Conservation (phyloP, 2,888 invertebrate species). For the Tortricodes alternella region DNA sequence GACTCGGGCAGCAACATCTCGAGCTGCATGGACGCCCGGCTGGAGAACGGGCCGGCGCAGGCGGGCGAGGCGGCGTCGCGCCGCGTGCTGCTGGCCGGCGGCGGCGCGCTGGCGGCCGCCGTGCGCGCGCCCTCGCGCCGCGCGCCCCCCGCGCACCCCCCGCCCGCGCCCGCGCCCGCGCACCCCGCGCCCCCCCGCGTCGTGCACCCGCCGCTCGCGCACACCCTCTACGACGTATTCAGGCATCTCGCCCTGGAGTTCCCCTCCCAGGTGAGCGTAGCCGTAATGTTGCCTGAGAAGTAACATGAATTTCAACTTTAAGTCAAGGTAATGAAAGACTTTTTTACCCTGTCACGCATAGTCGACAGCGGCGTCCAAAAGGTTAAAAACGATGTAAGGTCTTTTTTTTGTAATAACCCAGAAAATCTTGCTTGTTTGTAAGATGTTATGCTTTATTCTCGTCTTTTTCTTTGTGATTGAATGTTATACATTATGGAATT, state of each 20-base stretch:
- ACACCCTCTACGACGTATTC: conserved; percentile 71
- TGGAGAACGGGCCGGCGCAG: conserved; percentile 91
- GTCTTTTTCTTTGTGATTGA: too few species aligned
- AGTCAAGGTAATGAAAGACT: too few species aligned
- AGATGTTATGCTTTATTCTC: too few species aligned
- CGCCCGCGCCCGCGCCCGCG: conserved; percentile 38
- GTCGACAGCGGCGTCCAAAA: too few species aligned
- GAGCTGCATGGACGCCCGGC: conserved; percentile 79
- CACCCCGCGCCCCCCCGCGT: conserved; percentile 36
- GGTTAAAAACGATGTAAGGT: too few species aligned
- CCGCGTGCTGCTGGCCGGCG: conserved; percentile 86
- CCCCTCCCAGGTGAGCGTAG: conserved; percentile 62
- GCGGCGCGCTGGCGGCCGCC: conserved; percentile 77
- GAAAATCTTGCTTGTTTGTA: too few species aligned
- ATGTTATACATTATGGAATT: too few species aligned
- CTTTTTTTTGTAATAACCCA: too few species aligned
- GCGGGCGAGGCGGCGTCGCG: conserved; percentile 89
- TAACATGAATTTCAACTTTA: too few species aligned
- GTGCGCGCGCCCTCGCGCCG: conserved; percentile 51
- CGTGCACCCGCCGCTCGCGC: conserved; percentile 62
- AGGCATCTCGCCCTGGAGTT: conserved; percentile 79
- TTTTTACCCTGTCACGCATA: too few species aligned
- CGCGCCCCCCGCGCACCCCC: conserved; percentile 42
- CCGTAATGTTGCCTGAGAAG: too few species aligned
- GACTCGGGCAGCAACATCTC: conserved; percentile 57